Evolutionary conservation across 2,113 vertebrate genomes (phyloP).

Genomic region (Nannobrachium achirus): DNA sequence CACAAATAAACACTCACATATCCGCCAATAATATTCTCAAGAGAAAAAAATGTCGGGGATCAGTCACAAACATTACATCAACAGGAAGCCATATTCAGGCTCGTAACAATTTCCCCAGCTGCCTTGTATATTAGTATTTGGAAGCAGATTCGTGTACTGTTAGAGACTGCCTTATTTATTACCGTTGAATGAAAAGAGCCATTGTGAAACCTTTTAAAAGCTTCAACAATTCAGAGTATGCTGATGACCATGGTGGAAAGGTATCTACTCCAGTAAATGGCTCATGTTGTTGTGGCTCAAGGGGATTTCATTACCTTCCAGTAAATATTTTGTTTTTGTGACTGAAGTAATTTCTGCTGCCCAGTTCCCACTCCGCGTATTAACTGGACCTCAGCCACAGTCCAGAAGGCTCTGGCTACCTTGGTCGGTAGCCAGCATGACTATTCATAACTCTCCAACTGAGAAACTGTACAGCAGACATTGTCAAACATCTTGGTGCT

Average conservation of each 20-base stretch:
- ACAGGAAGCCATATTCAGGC: conserved; percentile 52
- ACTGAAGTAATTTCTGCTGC: conserved; percentile 49
- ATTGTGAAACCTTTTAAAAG: conserved; percentile 48
- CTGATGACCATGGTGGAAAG: conserved; percentile 23
- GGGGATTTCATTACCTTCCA: conserved; percentile 55
- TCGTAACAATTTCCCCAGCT: conserved; percentile 25
- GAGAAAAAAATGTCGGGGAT: conserved; percentile 29
- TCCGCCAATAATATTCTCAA: conserved; percentile 27
- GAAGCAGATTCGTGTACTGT: conserved; percentile 19
- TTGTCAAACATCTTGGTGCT: not conserved
- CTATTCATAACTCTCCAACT: not conserved
- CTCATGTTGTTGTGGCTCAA: conserved; percentile 21
- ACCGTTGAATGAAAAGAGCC: conserved; percentile 36
- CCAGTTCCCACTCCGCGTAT: conserved; percentile 54
- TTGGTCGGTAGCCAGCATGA: conserved; percentile 23
- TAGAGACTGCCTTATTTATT: conserved; percentile 16
- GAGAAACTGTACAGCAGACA: not conserved
- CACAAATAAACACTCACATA: conserved; percentile 26
- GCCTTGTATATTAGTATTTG: conserved; percentile 15
- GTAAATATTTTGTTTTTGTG: conserved; percentile 64
- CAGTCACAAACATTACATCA: conserved; percentile 45
- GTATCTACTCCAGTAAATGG: conserved; percentile 38
- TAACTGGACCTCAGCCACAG: conserved; percentile 53
- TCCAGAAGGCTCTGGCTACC: conserved; percentile 18
- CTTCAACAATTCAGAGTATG: conserved; percentile 21